A percentile compares a stretch with the other conserved stretches of the same genome.
phyloP scores from a whole-genome alignment of 2,888 invertebrate species.

The Terebella lapidaria region DNA sequence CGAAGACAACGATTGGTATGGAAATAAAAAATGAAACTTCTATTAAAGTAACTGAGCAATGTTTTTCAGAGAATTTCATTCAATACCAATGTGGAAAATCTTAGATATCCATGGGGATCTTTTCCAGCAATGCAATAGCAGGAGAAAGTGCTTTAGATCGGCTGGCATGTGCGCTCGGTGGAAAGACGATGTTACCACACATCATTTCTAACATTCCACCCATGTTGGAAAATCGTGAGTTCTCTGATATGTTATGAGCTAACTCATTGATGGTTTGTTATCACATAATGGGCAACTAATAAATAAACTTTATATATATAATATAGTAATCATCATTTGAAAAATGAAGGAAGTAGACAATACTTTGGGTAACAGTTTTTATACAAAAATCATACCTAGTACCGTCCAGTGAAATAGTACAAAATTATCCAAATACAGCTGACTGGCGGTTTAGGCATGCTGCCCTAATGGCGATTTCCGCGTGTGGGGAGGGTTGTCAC shows the following conservation, averaged over 20 bases:
- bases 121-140: constrained; percentile 77
- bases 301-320: no score
- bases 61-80: no score
- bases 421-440: constrained; percentile 1
- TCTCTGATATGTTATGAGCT: not conserved
- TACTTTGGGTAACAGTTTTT: no score
- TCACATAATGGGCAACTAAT: not conserved
- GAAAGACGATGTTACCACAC: constrained; percentile 83
- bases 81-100: not conserved
- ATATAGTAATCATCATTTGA: no score
- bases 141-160: constrained; percentile 96
- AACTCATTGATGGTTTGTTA: not conserved
- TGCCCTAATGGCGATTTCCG: constrained; percentile 96
- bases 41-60: no score
- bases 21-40: no score
- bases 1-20: constrained; percentile 57
- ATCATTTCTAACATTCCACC: constrained; percentile 79
- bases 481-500: constrained; percentile 97
- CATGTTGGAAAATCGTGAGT: constrained; percentile 71
- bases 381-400: no score
- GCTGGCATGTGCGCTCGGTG: constrained; percentile 93
- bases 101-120: not conserved
- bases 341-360: no score
- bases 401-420: no score
- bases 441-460: constrained; percentile 70